These are phyloP conservation scores for Enteromius radiatus DNA, from an alignment of 2,797 vertebrate species.

Conservation along the genomic window DNA sequence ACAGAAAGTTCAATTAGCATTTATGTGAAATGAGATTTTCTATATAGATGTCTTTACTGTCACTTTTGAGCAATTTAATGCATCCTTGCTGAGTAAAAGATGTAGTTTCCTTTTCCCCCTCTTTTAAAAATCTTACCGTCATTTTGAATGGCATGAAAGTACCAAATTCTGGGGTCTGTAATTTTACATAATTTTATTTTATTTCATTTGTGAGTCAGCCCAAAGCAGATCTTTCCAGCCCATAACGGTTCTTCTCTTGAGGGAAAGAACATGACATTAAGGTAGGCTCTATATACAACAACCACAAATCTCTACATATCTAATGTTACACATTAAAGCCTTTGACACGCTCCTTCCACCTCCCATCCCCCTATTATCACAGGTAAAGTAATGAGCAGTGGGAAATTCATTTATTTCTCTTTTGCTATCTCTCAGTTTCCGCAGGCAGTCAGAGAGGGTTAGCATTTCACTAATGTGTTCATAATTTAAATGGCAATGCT, in stretches of 20 bases:
- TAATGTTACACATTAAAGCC: slow-evolving; percentile 70
- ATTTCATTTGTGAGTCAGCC: too few relatives aligned
- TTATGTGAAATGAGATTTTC: too few relatives aligned
- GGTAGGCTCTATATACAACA: slow-evolving; percentile 10
- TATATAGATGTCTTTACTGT: too few relatives aligned
- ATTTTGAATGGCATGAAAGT: background rate
- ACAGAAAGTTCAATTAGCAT: too few relatives aligned
- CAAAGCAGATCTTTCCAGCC: background rate
- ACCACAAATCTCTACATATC: slow-evolving; percentile 50
- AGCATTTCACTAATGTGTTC: slow-evolving; percentile 73
- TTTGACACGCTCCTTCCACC: slow-evolving; percentile 51
- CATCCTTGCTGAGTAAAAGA: too few relatives aligned
- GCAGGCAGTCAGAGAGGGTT: slow-evolving; percentile 71
- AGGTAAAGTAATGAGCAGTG: slow-evolving; percentile 66
- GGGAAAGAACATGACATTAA: background rate
- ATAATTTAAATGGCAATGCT: slow-evolving; percentile 80
- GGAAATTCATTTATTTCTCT: slow-evolving; percentile 63
- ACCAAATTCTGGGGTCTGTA: background rate
- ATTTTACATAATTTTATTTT: too few relatives aligned
- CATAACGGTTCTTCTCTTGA: background rate
- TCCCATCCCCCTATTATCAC: slow-evolving; percentile 67
- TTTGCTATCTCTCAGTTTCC: slow-evolving; percentile 60
- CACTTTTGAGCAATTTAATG: too few relatives aligned
- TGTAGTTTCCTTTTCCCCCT: too few relatives aligned
- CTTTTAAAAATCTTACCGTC: background rate